These are phyloP conservation scores for Mantis religiosa DNA, from an alignment of 2,888 invertebrate species.

Conservation along the genomic window DNA sequence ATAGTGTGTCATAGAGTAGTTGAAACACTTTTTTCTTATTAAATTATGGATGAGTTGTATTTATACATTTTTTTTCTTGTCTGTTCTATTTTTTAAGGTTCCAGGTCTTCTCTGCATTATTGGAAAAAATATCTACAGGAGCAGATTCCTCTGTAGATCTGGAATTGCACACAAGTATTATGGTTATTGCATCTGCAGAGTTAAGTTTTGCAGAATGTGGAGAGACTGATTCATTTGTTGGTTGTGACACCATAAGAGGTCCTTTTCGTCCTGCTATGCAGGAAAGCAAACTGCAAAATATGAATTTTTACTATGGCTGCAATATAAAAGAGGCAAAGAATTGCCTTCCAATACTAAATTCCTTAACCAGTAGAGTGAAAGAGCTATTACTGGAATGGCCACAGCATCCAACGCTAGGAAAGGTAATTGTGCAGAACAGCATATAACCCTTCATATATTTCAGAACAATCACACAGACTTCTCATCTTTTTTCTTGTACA, in stretches of 20 bases:
- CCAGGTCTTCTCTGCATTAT: not conserved
- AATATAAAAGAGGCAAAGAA: slow-evolving; percentile 73
- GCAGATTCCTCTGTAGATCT: not conserved
- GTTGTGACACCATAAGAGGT: not conserved
- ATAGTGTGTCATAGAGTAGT: not conserved
- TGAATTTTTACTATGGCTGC: slow-evolving; percentile 80
- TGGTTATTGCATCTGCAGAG: not conserved
- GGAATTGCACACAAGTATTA: not conserved
- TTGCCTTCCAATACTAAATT: slow-evolving; percentile 65
- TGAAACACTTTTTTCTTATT: not conserved
- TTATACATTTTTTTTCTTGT: no score
- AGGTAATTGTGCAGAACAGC: slow-evolving; percentile 51
- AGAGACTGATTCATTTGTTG: not conserved
- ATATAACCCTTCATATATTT: no score
- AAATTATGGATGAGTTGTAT: no score
- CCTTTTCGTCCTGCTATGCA: slow-evolving; percentile 28
- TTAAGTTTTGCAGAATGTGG: not conserved
- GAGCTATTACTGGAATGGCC: slow-evolving; percentile 77
- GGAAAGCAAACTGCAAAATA: slow-evolving; percentile 31
- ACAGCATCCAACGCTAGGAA: slow-evolving; percentile 80
- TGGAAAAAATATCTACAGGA: not conserved
- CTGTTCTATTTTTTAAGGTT: no score
- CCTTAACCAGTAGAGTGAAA: slow-evolving; percentile 57
- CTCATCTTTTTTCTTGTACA: no score
- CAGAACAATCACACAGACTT: no score